A percentile compares a stretch with the other conserved stretches of the same genome.
phyloP scores from a whole-genome alignment of 2,888 invertebrate species.

The Neuroscelio doddi region DNA sequence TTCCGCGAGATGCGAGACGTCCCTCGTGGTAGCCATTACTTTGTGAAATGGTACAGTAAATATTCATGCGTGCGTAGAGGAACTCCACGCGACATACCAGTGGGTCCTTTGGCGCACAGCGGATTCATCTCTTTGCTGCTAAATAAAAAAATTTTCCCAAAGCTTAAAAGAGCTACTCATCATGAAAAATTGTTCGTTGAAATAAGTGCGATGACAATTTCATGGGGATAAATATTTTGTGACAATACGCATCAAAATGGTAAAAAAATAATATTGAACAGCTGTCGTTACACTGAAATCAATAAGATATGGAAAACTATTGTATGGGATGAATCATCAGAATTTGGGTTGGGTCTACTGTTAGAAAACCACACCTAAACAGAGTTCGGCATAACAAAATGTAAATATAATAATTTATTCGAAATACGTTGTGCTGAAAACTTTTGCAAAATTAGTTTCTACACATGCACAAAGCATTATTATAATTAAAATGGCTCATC shows the following conservation, averaged over 20 bases:
- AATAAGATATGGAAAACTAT: no score
- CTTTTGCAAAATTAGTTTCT: no score
- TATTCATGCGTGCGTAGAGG: slow-evolving; percentile 31
- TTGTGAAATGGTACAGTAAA: slow-evolving; percentile 33
- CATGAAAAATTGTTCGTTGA: slow-evolving; percentile 37
- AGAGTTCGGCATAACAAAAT: no score
- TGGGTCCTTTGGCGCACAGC: slow-evolving; percentile 22
- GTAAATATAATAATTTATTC: no score
- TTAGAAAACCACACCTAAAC: background rate
- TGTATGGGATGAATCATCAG: background rate
- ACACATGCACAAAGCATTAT: no score
- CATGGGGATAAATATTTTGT: slow-evolving; percentile 35
- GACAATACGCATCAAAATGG: no score
- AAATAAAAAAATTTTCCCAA: slow-evolving; percentile 37
- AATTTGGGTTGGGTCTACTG: background rate
- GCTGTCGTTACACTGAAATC: no score
- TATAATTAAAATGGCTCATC: no score
- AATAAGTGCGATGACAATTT: slow-evolving; percentile 34
- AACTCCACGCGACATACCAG: background rate
- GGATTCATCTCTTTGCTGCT: slow-evolving; percentile 30
- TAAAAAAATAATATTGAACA: no score
- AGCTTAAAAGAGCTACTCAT: slow-evolving; percentile 39
- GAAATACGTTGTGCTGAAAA: no score
- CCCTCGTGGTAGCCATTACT: slow-evolving; percentile 32
- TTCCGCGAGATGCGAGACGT: slow-evolving; percentile 8